Percentiles rank a stretch among this genome's conserved stretches.
phyloP scores from a whole-genome alignment of 2,797 vertebrate genomes.

The Gallirallus australis region DNA sequence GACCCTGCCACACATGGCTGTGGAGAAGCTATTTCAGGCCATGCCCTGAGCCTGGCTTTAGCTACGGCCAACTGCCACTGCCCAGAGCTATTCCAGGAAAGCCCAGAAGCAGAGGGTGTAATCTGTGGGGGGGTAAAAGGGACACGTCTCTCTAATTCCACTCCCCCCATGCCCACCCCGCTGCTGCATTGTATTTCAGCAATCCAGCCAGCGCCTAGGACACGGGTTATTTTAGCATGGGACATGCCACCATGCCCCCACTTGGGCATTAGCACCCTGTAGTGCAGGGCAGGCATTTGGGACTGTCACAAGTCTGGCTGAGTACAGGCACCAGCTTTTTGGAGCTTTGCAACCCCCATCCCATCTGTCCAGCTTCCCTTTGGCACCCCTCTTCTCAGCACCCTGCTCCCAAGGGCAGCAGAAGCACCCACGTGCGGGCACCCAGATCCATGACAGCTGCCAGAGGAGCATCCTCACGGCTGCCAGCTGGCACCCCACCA shows the following conservation, averaged over 20 bases:
- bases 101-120: conserved; percentile 19
- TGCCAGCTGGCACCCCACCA: neutral
- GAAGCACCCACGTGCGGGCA: neutral
- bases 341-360: accelerated
- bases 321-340: accelerated
- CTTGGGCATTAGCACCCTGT: accelerated
- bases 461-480: neutral
- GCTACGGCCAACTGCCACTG: neutral
- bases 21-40: conserved; percentile 41
- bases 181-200: neutral
- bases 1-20: neutral
- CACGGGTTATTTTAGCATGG: neutral
- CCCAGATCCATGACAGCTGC: neutral
- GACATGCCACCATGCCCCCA: accelerated
- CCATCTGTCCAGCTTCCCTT: neutral
- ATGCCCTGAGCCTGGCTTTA: neutral
- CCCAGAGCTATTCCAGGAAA: conserved; percentile 46
- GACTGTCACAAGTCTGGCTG: neutral
- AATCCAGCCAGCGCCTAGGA: neutral
- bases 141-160: neutral
- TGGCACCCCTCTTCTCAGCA: neutral
- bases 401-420: accelerated
- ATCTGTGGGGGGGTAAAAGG: neutral
- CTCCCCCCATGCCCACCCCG: neutral
- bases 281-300: neutral